A percentile compares a stretch with the other conserved stretches of the same genome.
Evolutionary conservation across 2,113 vertebrate genomes (phyloP).

Genomic region (Coregonus clupeaformis): DNA sequence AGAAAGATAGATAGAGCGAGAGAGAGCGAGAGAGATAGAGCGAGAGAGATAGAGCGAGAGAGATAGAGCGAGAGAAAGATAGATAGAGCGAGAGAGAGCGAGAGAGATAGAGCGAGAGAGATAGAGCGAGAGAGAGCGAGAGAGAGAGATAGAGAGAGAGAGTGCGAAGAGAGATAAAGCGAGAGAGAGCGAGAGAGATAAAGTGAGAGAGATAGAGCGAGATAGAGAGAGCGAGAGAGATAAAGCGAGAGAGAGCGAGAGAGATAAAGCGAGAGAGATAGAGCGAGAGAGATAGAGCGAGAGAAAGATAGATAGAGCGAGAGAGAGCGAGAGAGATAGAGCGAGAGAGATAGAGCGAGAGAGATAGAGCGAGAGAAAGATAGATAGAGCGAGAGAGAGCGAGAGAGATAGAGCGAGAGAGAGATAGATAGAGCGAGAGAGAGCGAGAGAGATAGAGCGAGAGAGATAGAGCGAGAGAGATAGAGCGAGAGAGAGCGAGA

Average conservation of each 20-base stretch:
- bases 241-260: slow-evolving; percentile 47
- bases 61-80: slow-evolving; percentile 57
- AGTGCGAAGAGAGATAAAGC: slow-evolving; percentile 78
- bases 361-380: slow-evolving; percentile 47
- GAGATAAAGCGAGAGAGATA: too few species aligned
- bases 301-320: slow-evolving; percentile 52
- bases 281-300: slow-evolving; percentile 56
- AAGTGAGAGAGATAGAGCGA: slow-evolving; percentile 52
- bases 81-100: slow-evolving; percentile 42
- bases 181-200: slow-evolving; percentile 51
- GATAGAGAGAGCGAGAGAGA: slow-evolving; percentile 52
- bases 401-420: slow-evolving; percentile 51
- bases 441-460: slow-evolving; percentile 59
- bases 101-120: too few species aligned
- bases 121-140: slow-evolving; percentile 56
- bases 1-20: slow-evolving; percentile 42
- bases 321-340: slow-evolving; percentile 59
- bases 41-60: slow-evolving; percentile 61
- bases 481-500: slow-evolving; percentile 25
- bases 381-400: slow-evolving; percentile 58
- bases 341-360: slow-evolving; percentile 54
- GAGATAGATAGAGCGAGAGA: too few species aligned
- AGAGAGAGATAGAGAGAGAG: slow-evolving; percentile 44
- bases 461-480: too few species aligned
- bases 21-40: too few species aligned